Conservation (phyloP, 2,113 vertebrate species). For the Perca fluviatilis region DNA sequence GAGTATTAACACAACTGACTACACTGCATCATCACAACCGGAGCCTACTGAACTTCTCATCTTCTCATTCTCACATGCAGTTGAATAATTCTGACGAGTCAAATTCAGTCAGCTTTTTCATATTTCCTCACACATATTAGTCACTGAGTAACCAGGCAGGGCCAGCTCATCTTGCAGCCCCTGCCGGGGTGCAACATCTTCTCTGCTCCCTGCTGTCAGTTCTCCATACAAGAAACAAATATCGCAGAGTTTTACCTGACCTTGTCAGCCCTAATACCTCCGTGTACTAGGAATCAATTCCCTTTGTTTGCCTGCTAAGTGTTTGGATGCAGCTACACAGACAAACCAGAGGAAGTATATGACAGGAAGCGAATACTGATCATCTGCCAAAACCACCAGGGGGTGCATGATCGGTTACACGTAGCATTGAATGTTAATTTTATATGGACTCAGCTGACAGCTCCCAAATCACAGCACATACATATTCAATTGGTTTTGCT, state of each 20-base stretch:
- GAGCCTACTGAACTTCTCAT: neutral
- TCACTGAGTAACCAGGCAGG: neutral
- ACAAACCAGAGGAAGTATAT: neutral
- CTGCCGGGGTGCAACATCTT: neutral
- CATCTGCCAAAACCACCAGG: neutral
- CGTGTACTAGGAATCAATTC: neutral
- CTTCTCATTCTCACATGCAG: no score
- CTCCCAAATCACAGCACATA: neutral
- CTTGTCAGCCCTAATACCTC: neutral
- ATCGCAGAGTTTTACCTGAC: constrained; percentile 1
- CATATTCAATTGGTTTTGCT: neutral
- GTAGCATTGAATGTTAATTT: neutral
- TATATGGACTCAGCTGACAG: neutral
- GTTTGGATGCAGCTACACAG: neutral
- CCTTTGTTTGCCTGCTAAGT: neutral
- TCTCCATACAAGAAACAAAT: neutral
- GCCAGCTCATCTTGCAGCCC: neutral
- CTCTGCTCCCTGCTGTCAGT: neutral
- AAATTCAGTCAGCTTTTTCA: neutral
- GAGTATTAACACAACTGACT: neutral
- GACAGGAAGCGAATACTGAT: neutral
- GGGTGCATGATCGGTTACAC: neutral
- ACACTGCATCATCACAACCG: neutral
- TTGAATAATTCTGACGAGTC: neutral
- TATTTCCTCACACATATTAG: neutral